These are phyloP conservation scores for Galeruca laticollis DNA, from an alignment of 2,888 invertebrate species.

Conservation along the genomic window DNA sequence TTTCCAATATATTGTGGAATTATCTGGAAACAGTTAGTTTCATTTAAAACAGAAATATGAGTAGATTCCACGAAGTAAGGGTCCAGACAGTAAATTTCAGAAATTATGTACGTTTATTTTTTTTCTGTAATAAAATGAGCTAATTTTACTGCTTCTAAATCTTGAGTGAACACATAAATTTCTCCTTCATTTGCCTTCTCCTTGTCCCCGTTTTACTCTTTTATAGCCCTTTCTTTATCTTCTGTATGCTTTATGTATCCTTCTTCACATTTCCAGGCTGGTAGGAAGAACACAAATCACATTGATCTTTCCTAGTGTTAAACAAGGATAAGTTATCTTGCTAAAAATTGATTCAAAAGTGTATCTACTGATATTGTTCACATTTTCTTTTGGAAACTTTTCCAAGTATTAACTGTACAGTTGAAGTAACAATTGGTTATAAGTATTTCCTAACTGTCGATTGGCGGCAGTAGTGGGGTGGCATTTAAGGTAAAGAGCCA, in stretches of 20 bases:
- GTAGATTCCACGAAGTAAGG: too few species aligned
- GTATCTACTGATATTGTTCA: constrained; percentile 7
- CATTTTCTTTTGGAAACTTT: constrained; percentile 17
- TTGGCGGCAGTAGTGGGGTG: constrained; percentile 39
- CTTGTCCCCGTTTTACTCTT: too few species aligned
- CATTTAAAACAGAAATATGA: too few species aligned
- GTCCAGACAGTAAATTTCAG: too few species aligned
- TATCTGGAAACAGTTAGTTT: too few species aligned
- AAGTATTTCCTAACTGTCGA: constrained; percentile 35
- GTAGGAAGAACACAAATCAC: constrained; percentile 35
- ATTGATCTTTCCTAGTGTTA: constrained; percentile 34
- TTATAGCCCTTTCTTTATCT: too few species aligned
- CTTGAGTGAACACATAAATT: constrained; percentile 19
- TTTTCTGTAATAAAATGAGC: constrained; percentile 20
- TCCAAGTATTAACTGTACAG: constrained; percentile 7
- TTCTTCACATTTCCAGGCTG: constrained; percentile 29
- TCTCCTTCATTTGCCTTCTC: constrained; percentile 16
- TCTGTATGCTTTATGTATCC: too few species aligned
- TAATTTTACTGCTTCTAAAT: constrained; percentile 19
- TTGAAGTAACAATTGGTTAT: constrained; percentile 25
- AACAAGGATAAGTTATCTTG: constrained; percentile 32
- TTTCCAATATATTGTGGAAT: too few species aligned
- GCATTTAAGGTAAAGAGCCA: constrained; percentile 25
- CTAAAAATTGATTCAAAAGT: constrained; percentile 26
- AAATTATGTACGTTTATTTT: too few species aligned